Evolutionary conservation across 2,797 vertebrate species (phyloP), one percentile per base, ranked within the genome.

Genomic region (Dermochelys coriacea): DNA sequence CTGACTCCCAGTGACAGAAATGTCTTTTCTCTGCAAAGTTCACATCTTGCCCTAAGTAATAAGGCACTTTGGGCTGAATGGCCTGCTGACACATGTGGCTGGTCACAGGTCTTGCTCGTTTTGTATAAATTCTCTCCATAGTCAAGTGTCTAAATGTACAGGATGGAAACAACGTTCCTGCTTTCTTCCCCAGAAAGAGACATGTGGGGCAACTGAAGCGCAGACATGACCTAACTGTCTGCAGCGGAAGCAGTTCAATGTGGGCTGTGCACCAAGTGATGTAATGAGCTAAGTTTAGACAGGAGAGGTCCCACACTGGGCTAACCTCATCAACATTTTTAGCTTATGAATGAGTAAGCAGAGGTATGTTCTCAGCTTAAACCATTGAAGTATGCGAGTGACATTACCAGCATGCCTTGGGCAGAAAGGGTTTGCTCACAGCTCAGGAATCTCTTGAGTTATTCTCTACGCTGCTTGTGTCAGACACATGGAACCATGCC

Each of bases 391-490:
- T 52, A 85, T 0, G 4, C 0, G 5, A 34, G 50, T 57, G 90
- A 49, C 45, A 75, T 82, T 77, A 74, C 74, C 82, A 87, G 83
- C 89, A 81, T 4, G 0, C 0, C 2, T 91, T 54, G 1, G 0
- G 52, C 50, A 80, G 25, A 21, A 68, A 50, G 8, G 34, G 79
- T 74, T 59, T 1, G 1, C 88, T 88, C 80, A 82, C 86, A 85
- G 57, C 81, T 85, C 83, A 68, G 75, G 64, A 78, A 90, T n/a
- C 82, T 75, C 51, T 78, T 9, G 15, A 6, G 0, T 75, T 82
- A 86, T 80, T 79, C 0, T 2, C 87, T 37, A 8, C 0, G 0
- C n/a, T 1, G 1, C 0, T 0, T 55, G 37, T 2, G 2, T 61
- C 50, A 55, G 45, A 80, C 21, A 7, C 37, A 37, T 3, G n/a